Evolutionary conservation across 2,113 vertebrate species (phyloP).

Genomic region (Oenanthe oenanthe): DNA sequence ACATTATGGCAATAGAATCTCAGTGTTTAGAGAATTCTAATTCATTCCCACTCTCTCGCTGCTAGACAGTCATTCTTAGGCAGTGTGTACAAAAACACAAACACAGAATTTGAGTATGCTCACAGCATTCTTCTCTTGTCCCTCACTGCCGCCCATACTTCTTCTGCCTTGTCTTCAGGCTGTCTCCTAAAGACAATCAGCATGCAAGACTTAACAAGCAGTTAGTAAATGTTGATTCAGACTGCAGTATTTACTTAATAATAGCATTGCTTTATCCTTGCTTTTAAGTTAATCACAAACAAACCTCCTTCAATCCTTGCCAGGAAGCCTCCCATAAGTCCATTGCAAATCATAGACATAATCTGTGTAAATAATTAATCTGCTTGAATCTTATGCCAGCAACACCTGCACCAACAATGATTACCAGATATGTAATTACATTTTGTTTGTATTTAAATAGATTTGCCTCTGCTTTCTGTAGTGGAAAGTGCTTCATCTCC

Average conservation of each 20-base stretch:
- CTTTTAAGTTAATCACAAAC: slow-evolving; percentile 71
- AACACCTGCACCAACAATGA: slow-evolving; percentile 64
- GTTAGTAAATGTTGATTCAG: slow-evolving; percentile 49
- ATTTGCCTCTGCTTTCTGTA: slow-evolving; percentile 21
- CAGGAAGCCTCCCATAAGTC: slow-evolving; percentile 53
- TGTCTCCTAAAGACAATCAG: not conserved
- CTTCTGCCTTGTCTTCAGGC: not conserved
- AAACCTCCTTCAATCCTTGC: slow-evolving; percentile 22
- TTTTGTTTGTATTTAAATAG: slow-evolving; percentile 56
- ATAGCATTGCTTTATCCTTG: slow-evolving; percentile 57
- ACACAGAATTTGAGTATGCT: not conserved
- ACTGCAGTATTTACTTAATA: slow-evolving; percentile 42
- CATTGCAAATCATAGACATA: slow-evolving; percentile 54
- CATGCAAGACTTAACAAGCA: not conserved
- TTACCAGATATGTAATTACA: slow-evolving; percentile 60
- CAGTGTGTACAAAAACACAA: not conserved
- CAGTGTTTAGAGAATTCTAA: slow-evolving; percentile 74
- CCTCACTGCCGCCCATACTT: fast-evolving
- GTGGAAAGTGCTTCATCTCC: not conserved
- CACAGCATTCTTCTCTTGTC: not conserved
- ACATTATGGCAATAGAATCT: slow-evolving; percentile 70
- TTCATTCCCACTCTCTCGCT: slow-evolving; percentile 39
- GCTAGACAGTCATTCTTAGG: not conserved
- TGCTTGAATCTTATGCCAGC: slow-evolving; percentile 59
- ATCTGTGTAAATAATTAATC: slow-evolving; percentile 71